Evolutionary conservation across 2,888 invertebrate species (phyloP).

Genomic region (Lutraria lutraria): DNA sequence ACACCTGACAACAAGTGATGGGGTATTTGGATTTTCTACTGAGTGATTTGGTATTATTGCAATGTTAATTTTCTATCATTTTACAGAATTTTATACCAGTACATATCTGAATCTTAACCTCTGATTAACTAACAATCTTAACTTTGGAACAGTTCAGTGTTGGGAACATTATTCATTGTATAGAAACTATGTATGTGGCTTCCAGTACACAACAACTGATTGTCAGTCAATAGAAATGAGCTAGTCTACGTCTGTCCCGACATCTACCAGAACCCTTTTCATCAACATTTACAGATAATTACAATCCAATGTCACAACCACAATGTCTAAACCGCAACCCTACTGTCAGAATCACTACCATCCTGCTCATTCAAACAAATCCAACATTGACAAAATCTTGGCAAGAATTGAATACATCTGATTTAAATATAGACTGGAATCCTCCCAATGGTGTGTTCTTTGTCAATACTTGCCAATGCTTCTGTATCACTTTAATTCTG

Average conservation of each 20-base stretch:
- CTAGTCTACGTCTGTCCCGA: not conserved
- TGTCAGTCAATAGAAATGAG: not conserved
- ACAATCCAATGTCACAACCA: conserved; percentile 3
- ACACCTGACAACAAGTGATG: too few species aligned
- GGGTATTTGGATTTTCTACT: too few species aligned
- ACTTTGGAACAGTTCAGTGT: too few species aligned
- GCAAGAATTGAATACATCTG: conserved; percentile 7
- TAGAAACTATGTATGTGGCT: not conserved
- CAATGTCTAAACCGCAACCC: not conserved
- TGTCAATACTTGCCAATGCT: not conserved
- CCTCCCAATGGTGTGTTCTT: not conserved
- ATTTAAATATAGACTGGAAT: not conserved
- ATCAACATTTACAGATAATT: conserved; percentile 16
- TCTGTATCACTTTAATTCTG: not conserved
- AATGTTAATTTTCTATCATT: too few species aligned
- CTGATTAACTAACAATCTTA: too few species aligned
- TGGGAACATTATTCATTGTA: too few species aligned
- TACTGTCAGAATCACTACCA: not conserved
- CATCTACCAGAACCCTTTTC: not conserved
- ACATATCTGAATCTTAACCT: too few species aligned
- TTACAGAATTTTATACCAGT: too few species aligned
- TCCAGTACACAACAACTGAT: not conserved
- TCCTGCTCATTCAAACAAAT: not conserved
- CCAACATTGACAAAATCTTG: conserved; percentile 17
- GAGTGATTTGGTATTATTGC: too few species aligned